Evolutionary conservation across 2,113 vertebrate genomes (phyloP), one percentile per base, ranked within the genome.

Genomic region (Setophaga coronata): DNA sequence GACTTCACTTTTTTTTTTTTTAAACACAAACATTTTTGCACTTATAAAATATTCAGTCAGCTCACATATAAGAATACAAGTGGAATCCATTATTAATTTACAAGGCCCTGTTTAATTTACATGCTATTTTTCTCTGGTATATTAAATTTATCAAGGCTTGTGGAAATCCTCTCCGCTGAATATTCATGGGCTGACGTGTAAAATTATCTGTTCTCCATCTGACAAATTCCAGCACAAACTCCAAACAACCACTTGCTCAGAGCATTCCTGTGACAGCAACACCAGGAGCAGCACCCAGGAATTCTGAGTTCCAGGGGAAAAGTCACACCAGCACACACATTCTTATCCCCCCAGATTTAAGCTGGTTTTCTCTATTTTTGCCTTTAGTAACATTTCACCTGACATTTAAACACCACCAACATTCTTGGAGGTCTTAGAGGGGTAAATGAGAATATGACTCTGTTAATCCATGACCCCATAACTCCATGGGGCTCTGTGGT

Each of bases 21-120:
- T 40, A 64, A 96, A 80, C 69, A 94, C 85, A 92, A 94, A 78
- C 57, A 88, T 81, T 95, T 97, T 96, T 92, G 80, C 71, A 77
- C 72, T 93, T 71, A 95, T 92, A 64, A 93, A 97, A 96, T 86
- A 94, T 96, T 96, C 83, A 96, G 61, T 72, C 81, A 81, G 67
- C 77, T 96, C 65, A 43, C 73, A 91, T 43, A 65, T 8, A 87
- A 93, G 88, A 93, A 94, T 50, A 86, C 80, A 93, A 95, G 58
- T 33, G 53, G 10, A 82, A 72, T 3, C 78, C 91, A 96, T 97
- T 95, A 97, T 95, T 96, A 91, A 95, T 95, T 90, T 88, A 93
- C 60, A 87, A 89, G 70, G 67, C 56, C 65, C 80, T 92, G 83
- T 93, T 96, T 93, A 58, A 94, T 94, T 93, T 86, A 86, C 93